These are phyloP conservation scores for Cerastis leucographa DNA, from an alignment of 2,888 invertebrate species.

Conservation along the genomic window DNA sequence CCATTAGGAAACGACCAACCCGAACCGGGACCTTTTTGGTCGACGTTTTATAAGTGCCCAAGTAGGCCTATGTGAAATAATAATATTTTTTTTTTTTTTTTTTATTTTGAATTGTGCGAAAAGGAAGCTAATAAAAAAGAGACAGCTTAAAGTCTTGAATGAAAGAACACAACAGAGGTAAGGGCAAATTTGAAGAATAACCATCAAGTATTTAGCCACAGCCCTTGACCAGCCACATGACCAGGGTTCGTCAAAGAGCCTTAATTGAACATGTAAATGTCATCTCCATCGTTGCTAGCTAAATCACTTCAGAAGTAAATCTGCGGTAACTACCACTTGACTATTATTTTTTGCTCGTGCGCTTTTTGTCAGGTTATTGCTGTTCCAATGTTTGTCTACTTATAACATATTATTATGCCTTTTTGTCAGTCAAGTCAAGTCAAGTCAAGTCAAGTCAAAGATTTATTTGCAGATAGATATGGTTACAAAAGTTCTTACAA, in stretches of 20 bases:
- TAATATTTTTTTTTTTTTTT: too few species aligned
- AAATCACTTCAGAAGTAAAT: not conserved
- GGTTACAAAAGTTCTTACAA: too few species aligned
- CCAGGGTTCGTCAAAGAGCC: too few species aligned
- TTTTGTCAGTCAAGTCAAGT: constrained; percentile 16
- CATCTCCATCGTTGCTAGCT: not conserved
- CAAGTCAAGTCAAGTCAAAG: constrained; percentile 19
- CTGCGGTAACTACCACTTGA: not conserved
- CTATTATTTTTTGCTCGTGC: not conserved
- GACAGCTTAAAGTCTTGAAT: not conserved
- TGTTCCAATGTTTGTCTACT: constrained; percentile 12
- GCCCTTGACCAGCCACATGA: not conserved
- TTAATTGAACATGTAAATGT: not conserved
- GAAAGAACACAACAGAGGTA: not conserved
- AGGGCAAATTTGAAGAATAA: not conserved
- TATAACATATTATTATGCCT: constrained; percentile 7
- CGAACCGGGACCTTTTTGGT: too few species aligned
- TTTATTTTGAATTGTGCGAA: not conserved
- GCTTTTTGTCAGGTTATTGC: constrained; percentile 12
- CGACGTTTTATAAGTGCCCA: too few species aligned
- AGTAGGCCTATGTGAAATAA: too few species aligned
- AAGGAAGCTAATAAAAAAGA: not conserved
- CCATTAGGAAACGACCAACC: too few species aligned
- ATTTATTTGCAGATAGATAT: too few species aligned
- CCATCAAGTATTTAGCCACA: not conserved